Percentiles rank a stretch among this genome's conserved stretches.
These are phyloP conservation scores for Lepus timidus DNA, from an alignment of 2,113 vertebrate genomes.

Conservation along the genomic window DNA sequence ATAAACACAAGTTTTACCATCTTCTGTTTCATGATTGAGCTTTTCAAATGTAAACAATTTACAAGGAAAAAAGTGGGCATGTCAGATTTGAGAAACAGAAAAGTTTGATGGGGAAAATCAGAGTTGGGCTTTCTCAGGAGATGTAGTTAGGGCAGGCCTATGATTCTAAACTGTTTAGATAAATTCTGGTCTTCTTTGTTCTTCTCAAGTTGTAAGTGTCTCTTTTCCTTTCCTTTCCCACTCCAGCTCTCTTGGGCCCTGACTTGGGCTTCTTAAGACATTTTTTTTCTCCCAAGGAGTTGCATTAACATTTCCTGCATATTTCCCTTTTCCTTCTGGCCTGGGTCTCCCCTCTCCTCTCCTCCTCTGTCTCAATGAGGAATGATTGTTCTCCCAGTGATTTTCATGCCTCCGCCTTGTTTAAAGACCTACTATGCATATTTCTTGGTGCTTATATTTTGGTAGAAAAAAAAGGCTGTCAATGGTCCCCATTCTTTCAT, in stretches of 20 bases:
- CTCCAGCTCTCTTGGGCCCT: background rate
- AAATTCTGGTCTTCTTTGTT: background rate
- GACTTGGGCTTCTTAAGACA: background rate
- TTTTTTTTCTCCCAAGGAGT: background rate
- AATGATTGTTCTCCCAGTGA: background rate
- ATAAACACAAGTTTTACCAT: conserved; percentile 74
- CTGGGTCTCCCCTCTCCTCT: background rate
- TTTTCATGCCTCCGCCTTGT: background rate
- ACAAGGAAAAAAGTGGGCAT: conserved; percentile 60
- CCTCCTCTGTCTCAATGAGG: background rate
- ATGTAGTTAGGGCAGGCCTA: background rate
- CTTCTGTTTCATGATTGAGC: conserved; percentile 65
- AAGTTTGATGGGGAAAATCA: conserved; percentile 63
- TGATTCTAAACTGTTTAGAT: conserved; percentile 46
- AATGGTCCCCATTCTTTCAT: background rate
- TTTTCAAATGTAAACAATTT: conserved; percentile 76
- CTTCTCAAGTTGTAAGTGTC: background rate
- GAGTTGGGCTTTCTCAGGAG: conserved; percentile 22
- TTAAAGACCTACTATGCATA: background rate
- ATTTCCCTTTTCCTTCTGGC: background rate
- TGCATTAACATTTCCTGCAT: background rate
- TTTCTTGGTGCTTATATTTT: conserved; percentile 39
- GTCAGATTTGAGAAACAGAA: conserved; percentile 61
- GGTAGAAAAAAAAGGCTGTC: background rate
- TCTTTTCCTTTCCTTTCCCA: background rate